Evolutionary conservation across 2,797 vertebrate genomes (phyloP).

Genomic region (Bucorvus abyssinicus): DNA sequence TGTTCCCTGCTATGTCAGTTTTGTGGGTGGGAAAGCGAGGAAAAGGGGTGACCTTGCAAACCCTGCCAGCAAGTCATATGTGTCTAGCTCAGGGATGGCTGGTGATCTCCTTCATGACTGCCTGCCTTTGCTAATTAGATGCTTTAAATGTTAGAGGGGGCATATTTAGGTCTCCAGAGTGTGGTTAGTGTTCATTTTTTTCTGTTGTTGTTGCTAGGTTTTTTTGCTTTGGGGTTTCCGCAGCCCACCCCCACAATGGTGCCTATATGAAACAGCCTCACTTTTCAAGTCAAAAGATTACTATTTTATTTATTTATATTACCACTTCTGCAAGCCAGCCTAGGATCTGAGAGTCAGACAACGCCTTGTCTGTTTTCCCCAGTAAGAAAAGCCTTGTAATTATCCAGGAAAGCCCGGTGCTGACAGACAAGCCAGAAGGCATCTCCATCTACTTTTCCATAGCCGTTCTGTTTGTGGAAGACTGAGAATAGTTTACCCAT

Average conservation of each 20-base stretch:
- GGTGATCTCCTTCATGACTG: background rate
- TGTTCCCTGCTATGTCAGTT: background rate
- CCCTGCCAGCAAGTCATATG: background rate
- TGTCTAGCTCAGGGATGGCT: background rate
- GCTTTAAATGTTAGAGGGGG: background rate
- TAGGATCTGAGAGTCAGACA: background rate
- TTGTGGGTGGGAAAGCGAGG: background rate
- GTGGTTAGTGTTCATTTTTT: background rate
- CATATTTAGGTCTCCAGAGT: background rate
- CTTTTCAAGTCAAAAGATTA: background rate
- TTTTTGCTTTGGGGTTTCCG: background rate
- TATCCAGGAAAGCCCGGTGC: background rate
- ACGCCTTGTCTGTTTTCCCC: background rate
- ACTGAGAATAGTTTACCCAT: background rate
- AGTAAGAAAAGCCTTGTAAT: background rate
- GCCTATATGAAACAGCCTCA: background rate
- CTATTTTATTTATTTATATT: background rate
- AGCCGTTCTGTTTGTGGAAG: background rate
- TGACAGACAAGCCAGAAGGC: background rate
- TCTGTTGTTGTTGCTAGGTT: background rate
- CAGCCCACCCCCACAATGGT: background rate
- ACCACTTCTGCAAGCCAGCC: background rate
- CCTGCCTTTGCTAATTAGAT: background rate
- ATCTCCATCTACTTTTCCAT: background rate
- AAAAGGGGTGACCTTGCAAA: constrained; percentile 3